Evolutionary conservation across 1,140 invertebrate genomes (phyloP).

Genomic region (Orius laevigatus): DNA sequence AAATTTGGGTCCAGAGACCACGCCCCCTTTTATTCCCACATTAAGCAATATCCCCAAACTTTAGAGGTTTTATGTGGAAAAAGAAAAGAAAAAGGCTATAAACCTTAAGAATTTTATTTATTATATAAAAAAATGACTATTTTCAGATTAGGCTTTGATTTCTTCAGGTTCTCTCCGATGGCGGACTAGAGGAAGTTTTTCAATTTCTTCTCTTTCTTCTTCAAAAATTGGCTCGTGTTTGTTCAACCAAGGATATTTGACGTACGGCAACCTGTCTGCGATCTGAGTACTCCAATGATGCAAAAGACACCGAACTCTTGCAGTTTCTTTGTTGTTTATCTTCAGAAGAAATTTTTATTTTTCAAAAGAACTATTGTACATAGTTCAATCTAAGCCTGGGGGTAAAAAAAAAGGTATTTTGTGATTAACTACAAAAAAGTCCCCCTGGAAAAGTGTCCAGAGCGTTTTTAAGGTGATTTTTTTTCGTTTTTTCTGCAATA

Average conservation of each 20-base stretch:
- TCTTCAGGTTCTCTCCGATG: too few species aligned
- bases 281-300: constrained; percentile 38
- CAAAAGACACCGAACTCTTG: constrained; percentile 46
- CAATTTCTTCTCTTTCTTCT: constrained; percentile 4
- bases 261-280: constrained; percentile 16
- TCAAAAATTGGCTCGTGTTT: constrained; percentile 9
- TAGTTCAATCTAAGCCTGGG: not conserved
- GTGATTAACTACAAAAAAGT: not conserved
- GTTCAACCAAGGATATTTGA: constrained; percentile 4
- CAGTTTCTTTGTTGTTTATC: constrained; percentile 52
- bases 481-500: too few species aligned
- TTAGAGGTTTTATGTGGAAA: too few species aligned
- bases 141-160: too few species aligned
- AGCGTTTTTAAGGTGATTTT: not conserved
- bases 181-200: constrained; percentile 15
- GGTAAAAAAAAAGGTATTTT: not conserved
- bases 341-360: constrained; percentile 19
- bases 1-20: too few species aligned
- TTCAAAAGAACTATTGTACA: constrained; percentile 3
- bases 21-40: too few species aligned
- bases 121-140: too few species aligned
- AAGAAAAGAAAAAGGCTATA: too few species aligned
- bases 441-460: not conserved
- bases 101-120: too few species aligned
- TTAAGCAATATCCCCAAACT: too few species aligned